Base-by-base conservation (phyloP, 1,140 invertebrate genomes). In the Globodera rostochiensis region DNA sequence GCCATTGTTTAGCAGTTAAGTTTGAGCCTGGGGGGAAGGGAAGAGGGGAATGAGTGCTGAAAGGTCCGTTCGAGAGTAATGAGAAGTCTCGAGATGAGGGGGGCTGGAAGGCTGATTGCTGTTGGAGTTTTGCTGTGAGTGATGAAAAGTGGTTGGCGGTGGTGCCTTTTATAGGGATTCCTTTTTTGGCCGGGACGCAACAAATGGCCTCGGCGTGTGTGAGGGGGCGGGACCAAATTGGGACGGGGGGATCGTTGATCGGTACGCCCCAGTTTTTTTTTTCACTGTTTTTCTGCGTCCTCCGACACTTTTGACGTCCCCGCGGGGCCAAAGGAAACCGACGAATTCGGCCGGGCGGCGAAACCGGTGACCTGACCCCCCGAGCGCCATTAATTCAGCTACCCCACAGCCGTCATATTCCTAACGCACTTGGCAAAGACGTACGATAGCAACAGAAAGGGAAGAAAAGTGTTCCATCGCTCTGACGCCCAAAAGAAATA, bases 1-100 rank as follows among this genome's bases (percentile, higher is more conserved):
- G 47, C 36, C 78, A 80, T 80, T 53, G 50, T 36, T 21, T 36
- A 36, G 36, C 36, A 67, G 11, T 70, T 36, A 57, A 71, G 46
- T 67, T 60, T 25, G 47, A 50, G 45, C 66, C 67, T 79, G 6
- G 53, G 50, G 50, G 71, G 25, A n/a, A 15, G 57, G 15, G 57
- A 19, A 4, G 57, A 21, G 6, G 15, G 3, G 15, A 64, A 57
- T 77, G 45, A 64, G 19, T 45, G 57, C 5, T 19, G 46, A 77
- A 25, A 45, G 67, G 50, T 67, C 50, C 21, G 15, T 25, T 47
- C 6, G 50, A 73, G 50, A 46, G 19, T 73, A 3, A n/a, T 36
- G 5, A n/a, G 46, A 73, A 73, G 5, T 73, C 46, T 73, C 21
- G 50, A 73, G 19, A 7, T n/a, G 46, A 25, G 36, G 3, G 47